Evolutionary conservation across 2,888 invertebrate genomes (phyloP).

Genomic region (Dioctria rufipes): DNA sequence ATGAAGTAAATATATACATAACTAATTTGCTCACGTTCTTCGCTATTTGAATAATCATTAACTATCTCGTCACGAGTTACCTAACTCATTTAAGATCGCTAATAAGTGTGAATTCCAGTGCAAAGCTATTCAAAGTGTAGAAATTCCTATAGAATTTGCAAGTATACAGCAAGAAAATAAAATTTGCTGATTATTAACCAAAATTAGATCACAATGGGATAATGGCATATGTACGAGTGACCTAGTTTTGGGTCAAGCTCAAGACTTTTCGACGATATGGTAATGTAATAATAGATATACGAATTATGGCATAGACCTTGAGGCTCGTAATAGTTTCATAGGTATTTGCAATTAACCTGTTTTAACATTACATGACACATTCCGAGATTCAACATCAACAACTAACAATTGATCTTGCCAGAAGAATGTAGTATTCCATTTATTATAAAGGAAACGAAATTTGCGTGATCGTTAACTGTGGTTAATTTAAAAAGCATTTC

Average conservation of each 20-base stretch:
- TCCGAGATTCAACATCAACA: no score
- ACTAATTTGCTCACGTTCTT: neutral
- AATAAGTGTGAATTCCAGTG: slow-evolving; percentile 23
- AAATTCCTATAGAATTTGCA: slow-evolving; percentile 25
- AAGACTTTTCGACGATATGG: neutral
- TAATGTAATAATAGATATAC: no score
- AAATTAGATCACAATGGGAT: slow-evolving; percentile 35
- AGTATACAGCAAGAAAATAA: slow-evolving; percentile 20
- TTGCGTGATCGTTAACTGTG: no score
- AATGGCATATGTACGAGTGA: slow-evolving; percentile 27
- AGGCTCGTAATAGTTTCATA: no score
- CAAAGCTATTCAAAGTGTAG: slow-evolving; percentile 17
- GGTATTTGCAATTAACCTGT: no score
- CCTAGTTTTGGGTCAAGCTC: slow-evolving; percentile 46
- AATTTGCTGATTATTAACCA: slow-evolving; percentile 33
- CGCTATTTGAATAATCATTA: slow-evolving; percentile 17
- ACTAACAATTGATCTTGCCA: no score
- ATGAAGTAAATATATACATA: no score
- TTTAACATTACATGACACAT: no score
- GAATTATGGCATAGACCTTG: no score
- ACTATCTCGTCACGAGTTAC: slow-evolving; percentile 35
- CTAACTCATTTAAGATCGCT: neutral
- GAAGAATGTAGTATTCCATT: no score
- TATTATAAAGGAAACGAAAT: no score
- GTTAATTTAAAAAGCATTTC: no score